Evolutionary conservation across 2,888 invertebrate species (phyloP).

Genomic region (Andrena hattorfiana): DNA sequence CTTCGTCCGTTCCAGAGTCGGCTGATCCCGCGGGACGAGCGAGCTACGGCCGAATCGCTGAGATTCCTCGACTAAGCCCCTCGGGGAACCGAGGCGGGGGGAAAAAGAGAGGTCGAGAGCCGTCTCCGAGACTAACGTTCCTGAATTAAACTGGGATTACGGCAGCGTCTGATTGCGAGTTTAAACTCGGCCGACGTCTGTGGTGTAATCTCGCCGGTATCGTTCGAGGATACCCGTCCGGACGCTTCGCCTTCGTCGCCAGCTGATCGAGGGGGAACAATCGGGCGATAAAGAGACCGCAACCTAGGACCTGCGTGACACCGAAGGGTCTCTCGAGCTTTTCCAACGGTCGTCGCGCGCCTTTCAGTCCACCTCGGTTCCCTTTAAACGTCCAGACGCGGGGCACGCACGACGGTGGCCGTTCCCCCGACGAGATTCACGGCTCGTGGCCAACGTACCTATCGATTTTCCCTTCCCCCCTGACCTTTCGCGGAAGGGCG

Average conservation of each 20-base stretch:
- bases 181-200: constrained; percentile 37
- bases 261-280: constrained; percentile 10
- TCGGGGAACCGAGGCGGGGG: background rate
- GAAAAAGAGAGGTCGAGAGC: background rate
- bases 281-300: background rate
- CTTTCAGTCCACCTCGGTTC: constrained; percentile 9
- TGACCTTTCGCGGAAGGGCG: constrained; percentile 59
- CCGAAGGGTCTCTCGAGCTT: background rate
- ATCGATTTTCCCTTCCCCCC: constrained; percentile 72
- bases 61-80: constrained; percentile 73
- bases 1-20: constrained; percentile 43
- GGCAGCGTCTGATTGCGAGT: constrained; percentile 32
- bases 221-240: background rate
- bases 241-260: background rate
- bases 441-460: constrained; percentile 72
- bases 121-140: constrained; percentile 15
- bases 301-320: constrained; percentile 20
- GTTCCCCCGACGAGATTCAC: constrained; percentile 35
- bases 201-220: background rate
- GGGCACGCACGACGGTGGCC: background rate
- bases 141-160: constrained; percentile 57
- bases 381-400: constrained; percentile 40
- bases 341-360: constrained; percentile 4
- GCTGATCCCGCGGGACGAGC: constrained; percentile 57
- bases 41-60: constrained; percentile 76